A percentile compares a stretch with the other conserved stretches of the same genome.
phyloP scores from a whole-genome alignment of 2,888 invertebrate genomes.

The Phalera bucephala region DNA sequence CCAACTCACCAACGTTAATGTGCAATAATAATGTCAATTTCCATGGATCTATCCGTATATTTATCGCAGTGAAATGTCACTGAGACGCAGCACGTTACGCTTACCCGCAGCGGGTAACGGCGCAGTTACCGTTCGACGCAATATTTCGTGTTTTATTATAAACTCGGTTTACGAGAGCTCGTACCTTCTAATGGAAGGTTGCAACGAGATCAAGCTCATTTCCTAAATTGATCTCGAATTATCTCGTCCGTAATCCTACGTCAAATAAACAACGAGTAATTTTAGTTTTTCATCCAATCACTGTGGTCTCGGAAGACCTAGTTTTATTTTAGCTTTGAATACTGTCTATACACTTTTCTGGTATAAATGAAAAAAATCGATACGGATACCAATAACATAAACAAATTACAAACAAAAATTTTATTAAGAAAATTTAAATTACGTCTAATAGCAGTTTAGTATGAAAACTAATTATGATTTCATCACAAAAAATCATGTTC shows the following conservation, averaged over 20 bases:
- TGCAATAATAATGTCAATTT: background rate
- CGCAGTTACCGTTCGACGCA: slow-evolving; percentile 52
- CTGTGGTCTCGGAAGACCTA: background rate
- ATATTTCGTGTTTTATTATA: slow-evolving; percentile 48
- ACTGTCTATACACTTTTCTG: too few relatives aligned
- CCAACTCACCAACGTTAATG: too few relatives aligned
- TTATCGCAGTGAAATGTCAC: slow-evolving; percentile 26
- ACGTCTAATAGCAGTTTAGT: background rate
- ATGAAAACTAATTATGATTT: background rate
- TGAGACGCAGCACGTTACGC: slow-evolving; percentile 41
- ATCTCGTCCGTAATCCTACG: slow-evolving; percentile 1
- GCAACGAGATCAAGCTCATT: slow-evolving; percentile 10
- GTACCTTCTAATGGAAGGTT: slow-evolving; percentile 5
- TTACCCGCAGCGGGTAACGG: slow-evolving; percentile 50
- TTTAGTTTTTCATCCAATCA: background rate
- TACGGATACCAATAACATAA: too few relatives aligned
- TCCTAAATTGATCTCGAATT: slow-evolving; percentile 9
- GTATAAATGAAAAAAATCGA: too few relatives aligned
- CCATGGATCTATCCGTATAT: background rate
- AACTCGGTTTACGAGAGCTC: slow-evolving; percentile 15
- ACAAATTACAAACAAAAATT: too few relatives aligned
- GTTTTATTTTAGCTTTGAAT: background rate
- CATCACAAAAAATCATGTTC: background rate
- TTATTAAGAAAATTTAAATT: too few relatives aligned
- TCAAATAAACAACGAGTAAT: background rate